Evolutionary conservation across 2,888 invertebrate species (phyloP), one percentile per base, ranked within the genome.

Genomic region (Blera fallax): DNA sequence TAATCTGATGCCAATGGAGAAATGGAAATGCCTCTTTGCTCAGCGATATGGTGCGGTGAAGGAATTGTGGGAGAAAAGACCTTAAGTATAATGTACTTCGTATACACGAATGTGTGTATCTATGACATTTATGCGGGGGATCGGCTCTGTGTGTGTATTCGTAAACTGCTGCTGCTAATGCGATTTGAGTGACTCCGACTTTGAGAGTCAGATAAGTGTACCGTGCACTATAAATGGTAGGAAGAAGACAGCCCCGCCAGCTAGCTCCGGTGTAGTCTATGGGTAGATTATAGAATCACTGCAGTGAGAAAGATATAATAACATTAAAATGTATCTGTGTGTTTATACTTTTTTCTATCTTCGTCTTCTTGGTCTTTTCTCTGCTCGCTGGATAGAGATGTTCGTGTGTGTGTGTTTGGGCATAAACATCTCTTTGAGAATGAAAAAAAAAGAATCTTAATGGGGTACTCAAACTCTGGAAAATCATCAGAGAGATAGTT

Each of bases 1-100:
- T 85, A 85, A 85, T 85, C 85, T 76, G 85, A 80, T 85, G 85
- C 76, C 85, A 80, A 81, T 80, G 76, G 76, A 70, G 73, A 73
- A 54, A 74, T 60, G 62, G 50, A 74, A 79, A 79, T 60, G 69
- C 60, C 65, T 72, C 43, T 37, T 43, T n/a, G 16, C 43, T 32
- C 29, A n/a, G n/a, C n/a, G n/a, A n/a, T n/a, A n/a, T n/a, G n/a
- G n/a, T 18, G 24, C 14, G 60, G 11, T 18, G 67, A 34, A 8
- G 27, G 32, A 29, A 56, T 78, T 73, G 83, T 84, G 83, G 67
- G 73, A 84, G 78, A 64, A 76, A 76, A 65, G 37, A 54, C 52
- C 40, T 24, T 29, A 69, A 58, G 43, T 58, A 64, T 37, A 32
- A 69, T 48, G 62, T 45, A 29, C n/a, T 24, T 43, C 8, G n/a